Base-by-base conservation (phyloP, 1,140 invertebrate genomes). In the Drusus annulatus region DNA sequence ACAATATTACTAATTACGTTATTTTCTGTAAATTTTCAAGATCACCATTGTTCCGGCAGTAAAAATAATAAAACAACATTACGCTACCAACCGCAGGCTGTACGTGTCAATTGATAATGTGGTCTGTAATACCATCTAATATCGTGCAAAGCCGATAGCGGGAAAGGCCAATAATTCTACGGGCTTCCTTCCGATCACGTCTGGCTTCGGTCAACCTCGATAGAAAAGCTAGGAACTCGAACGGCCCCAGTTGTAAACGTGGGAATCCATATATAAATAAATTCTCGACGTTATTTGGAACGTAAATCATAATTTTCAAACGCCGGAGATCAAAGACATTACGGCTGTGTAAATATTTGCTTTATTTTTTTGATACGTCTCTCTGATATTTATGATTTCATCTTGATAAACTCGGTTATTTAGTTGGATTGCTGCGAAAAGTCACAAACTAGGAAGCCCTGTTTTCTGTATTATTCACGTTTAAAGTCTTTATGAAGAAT, bases 51-150 rank as follows among this genome's bases (percentile, higher is more conserved):
- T 45, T 45, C 36, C 10, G 8, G 36, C 36, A 13, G 36, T 45
- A 45, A 45, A 45, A 45, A 45, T 45, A 45, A 45, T 45, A 45
- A 45, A 45, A 45, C 36, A 45, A 45, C 36, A 45, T 45, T 45
- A 13, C 10, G 36, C 36, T 10, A 13, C 36, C 56, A 3, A 65
- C 62, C 62, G 16, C 62, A 60, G 16, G 13, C 15, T 51, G 19
- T 19, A 52, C 68, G 68, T 71, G 68, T 71, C 68, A 71, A 71
- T 71, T 71, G 68, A 52, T 71, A 52, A 25, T 71, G 68, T 21
- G 68, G 68, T 71, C 45, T 28, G 28, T 31, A 36, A 31, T 65
- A 45, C 15, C 8, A 28, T 31, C 13, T 23, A 36, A n/a, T 16
- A 68, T 31, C 25, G n/a, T 17, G n/a, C 19, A 56, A 21, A 56